phyloP scores from a whole-genome alignment of 2,113 vertebrate genomes.

The Toxostoma redivivum region DNA sequence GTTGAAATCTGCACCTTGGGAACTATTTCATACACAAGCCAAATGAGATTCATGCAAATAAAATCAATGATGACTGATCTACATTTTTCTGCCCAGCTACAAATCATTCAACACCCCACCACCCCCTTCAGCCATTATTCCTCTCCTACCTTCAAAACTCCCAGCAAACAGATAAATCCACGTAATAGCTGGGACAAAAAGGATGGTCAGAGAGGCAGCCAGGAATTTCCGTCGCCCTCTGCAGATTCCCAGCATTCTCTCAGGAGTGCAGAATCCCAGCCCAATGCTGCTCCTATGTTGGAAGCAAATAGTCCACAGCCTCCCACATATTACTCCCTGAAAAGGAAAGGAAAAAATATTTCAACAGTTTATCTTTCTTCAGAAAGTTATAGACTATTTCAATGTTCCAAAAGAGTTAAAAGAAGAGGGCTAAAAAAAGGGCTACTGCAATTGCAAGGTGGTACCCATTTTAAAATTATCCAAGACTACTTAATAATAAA shows the following conservation, averaged over 20 bases:
- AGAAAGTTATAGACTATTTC: background rate
- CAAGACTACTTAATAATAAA: background rate
- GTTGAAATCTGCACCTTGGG: background rate
- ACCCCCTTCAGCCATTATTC: background rate
- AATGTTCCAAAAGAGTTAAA: background rate
- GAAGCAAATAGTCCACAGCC: conserved; percentile 76
- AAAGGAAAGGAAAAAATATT: conserved; percentile 35
- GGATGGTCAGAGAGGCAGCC: conserved; percentile 88
- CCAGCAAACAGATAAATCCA: conserved; percentile 96
- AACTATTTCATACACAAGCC: background rate
- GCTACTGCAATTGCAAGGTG: background rate
- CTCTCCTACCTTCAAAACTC: conserved; percentile 88
- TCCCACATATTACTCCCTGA: conserved; percentile 85
- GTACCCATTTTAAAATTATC: background rate
- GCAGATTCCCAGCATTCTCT: conserved; percentile 99
- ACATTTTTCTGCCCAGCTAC: background rate
- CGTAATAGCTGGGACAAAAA: conserved; percentile 93
- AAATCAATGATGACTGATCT: background rate
- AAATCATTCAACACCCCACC: background rate
- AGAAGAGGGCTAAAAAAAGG: background rate
- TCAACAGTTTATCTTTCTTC: background rate
- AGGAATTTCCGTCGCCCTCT: conserved; percentile 98
- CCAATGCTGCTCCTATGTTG: conserved; percentile 79
- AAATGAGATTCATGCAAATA: background rate
- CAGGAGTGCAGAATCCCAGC: conserved; percentile 72